These are phyloP conservation scores for Sceloporus undulatus DNA, from an alignment of 2,113 vertebrate genomes.

Conservation along the genomic window DNA sequence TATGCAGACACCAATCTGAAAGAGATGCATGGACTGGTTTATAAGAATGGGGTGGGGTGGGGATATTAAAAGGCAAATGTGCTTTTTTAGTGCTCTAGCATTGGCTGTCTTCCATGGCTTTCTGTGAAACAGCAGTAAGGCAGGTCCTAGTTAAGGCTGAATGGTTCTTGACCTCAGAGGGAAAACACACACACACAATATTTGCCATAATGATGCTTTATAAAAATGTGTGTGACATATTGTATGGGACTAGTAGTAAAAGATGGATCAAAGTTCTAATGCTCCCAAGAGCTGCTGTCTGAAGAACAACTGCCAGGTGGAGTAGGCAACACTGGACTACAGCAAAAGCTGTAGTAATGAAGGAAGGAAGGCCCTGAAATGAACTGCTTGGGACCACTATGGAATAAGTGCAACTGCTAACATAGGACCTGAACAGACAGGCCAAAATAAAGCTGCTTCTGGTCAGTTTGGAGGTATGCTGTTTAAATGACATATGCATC, in stretches of 20 bases:
- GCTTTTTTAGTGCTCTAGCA: too few species aligned
- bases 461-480: too few species aligned
- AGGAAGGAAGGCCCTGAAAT: too few species aligned
- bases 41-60: neutral
- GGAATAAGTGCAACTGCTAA: too few species aligned
- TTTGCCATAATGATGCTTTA: conserved; percentile 11
- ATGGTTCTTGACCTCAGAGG: neutral
- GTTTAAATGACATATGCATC: too few species aligned
- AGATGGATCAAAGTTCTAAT: neutral
- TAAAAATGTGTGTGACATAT: neutral
- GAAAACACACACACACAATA: neutral
- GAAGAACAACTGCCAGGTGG: neutral
- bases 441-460: too few species aligned
- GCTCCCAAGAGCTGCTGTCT: too few species aligned
- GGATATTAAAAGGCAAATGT: neutral
- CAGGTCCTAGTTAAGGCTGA: neutral
- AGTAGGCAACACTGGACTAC: neutral
- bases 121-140: neutral
- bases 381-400: too few species aligned
- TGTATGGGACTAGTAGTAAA: neutral
- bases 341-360: neutral
- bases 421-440: too few species aligned
- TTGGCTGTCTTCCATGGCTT: neutral
- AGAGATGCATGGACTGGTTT: neutral
- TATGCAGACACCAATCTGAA: neutral